Conservation (phyloP, 2,797 vertebrate genomes). For the Anguilla anguilla region DNA sequence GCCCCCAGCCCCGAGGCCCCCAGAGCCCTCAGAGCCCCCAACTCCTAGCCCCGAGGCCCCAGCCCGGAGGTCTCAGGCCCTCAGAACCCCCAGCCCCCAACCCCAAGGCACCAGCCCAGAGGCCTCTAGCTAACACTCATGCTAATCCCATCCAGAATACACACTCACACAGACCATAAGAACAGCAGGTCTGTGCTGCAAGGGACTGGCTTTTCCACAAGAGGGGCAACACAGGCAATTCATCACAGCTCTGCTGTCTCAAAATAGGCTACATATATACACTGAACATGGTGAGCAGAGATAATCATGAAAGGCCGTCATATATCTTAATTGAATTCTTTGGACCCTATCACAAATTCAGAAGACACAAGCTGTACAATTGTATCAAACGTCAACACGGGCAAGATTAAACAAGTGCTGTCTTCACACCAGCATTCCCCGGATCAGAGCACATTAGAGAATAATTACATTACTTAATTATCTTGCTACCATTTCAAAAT, state of each 20-base stretch:
- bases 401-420: conserved; percentile 24
- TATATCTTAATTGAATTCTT: not conserved
- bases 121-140: not conserved
- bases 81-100: not conserved
- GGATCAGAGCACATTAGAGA: not conserved
- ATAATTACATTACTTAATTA: not conserved
- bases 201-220: conserved; percentile 12
- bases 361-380: not conserved
- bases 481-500: not conserved
- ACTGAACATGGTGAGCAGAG: not conserved
- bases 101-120: not conserved
- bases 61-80: not conserved
- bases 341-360: not conserved
- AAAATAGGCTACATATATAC: conserved; percentile 42
- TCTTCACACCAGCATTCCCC: conserved; percentile 11
- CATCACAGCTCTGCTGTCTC: conserved; percentile 37
- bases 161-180: not conserved
- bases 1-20: not conserved
- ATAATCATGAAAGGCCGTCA: not conserved
- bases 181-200: conserved; percentile 14
- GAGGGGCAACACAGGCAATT: conserved; percentile 29
- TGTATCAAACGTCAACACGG: not conserved
- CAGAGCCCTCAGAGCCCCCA: not conserved
- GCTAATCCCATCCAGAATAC: not conserved
- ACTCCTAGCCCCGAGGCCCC: not conserved